These are phyloP conservation scores for Australoheros facetus DNA, from an alignment of 2,797 vertebrate species.

Conservation along the genomic window DNA sequence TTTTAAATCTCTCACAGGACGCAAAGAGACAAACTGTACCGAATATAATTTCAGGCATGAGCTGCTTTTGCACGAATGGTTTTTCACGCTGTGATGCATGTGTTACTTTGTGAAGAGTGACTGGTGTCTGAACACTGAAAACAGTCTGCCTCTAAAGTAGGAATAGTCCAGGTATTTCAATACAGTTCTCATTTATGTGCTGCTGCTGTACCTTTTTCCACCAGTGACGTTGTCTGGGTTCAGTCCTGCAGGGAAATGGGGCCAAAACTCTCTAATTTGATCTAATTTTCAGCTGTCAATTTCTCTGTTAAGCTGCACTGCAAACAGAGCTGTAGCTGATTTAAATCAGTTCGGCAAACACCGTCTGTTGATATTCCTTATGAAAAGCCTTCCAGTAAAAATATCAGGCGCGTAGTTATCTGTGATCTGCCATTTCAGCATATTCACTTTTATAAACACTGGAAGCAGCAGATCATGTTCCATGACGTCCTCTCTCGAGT, in stretches of 20 bases:
- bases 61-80: slow-evolving; percentile 20
- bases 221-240: neutral
- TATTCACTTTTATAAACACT: slow-evolving; percentile 69
- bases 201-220: neutral
- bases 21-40: slow-evolving; percentile 11
- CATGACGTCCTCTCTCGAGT: slow-evolving; percentile 73
- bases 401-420: slow-evolving; percentile 57
- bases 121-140: neutral
- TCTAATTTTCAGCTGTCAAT: slow-evolving; percentile 22
- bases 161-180: neutral
- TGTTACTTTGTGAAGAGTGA: slow-evolving; percentile 27
- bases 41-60: slow-evolving; percentile 31
- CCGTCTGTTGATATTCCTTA: slow-evolving; percentile 34
- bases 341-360: slow-evolving; percentile 34
- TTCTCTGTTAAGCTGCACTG: slow-evolving; percentile 2
- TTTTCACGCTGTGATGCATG: slow-evolving; percentile 29
- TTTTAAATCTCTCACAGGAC: slow-evolving; percentile 17
- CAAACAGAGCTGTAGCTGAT: slow-evolving; percentile 35
- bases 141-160: neutral
- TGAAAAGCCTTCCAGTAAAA: slow-evolving; percentile 42
- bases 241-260: neutral
- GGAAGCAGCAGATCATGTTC: slow-evolving; percentile 68
- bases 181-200: neutral
- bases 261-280: slow-evolving; percentile 12
- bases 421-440: slow-evolving; percentile 76